phyloP scores from a whole-genome alignment of 2,113 vertebrate species.

The Tapirus terrestris region DNA sequence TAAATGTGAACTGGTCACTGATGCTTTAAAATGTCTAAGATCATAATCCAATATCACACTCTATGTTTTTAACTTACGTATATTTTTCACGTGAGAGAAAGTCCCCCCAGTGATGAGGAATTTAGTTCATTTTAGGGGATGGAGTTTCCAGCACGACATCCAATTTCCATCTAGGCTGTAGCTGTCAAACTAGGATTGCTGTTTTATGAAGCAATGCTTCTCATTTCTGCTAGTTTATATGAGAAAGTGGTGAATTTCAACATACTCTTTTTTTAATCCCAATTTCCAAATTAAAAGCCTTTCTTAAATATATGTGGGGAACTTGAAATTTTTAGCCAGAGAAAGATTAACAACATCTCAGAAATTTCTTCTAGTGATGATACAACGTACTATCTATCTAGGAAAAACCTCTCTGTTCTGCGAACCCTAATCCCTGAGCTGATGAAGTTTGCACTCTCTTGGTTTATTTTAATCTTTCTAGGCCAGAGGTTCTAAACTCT shows the following conservation, averaged over 20 bases:
- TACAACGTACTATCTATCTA: no score
- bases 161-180: not conserved
- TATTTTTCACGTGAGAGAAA: not conserved
- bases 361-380: not conserved
- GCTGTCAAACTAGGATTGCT: not conserved
- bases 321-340: not conserved
- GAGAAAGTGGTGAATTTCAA: not conserved
- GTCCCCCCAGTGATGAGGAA: not conserved
- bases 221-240: not conserved
- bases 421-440: not conserved
- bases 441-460: not conserved
- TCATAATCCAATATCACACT: not conserved
- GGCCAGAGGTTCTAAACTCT: not conserved
- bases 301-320: not conserved
- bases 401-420: not conserved
- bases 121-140: not conserved
- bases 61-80: not conserved
- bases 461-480: not conserved
- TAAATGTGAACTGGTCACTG: not conserved
- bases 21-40: not conserved
- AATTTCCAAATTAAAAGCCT: not conserved
- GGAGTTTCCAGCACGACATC: rapidly evolving
- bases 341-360: not conserved
- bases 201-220: not conserved
- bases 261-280: not conserved